Base-by-base conservation (phyloP, 2,888 invertebrate species). In the Drosophila affinis region DNA sequence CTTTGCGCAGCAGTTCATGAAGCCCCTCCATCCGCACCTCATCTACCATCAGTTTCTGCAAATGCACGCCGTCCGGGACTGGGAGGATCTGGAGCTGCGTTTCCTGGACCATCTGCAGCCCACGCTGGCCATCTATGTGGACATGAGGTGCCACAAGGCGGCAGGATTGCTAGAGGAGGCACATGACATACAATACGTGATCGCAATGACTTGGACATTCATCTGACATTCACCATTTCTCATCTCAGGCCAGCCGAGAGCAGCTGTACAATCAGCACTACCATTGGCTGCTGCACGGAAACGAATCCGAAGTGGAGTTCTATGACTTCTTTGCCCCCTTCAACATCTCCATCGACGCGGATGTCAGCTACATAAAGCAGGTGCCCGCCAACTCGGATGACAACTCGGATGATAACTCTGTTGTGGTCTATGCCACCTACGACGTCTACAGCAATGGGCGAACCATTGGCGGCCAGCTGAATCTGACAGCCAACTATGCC, bases 361-460 rank as follows among this genome's bases (percentile, higher is more conserved):
- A 92, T 67, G 76, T 92, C 9, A 89, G 81, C 7, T 91, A 87
- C 58, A 77, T 86, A 0, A 62, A 60, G 21, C 54, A 68, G 12
- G 12, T 24, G 5, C 17, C 18, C 10, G 0, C 21, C 1, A 1
- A n/a, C 0, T 10, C 52, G 32, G 17, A 21, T 0, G 62, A 46
- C 39, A 18, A 18, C 18, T 18, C 18, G n/a, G n/a, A n/a, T n/a
- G n/a, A n/a, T n/a, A 17, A 53, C 9, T 7, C 51, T 0, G 56
- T 68, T 12, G 52, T 62, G 14, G 52, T 62, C 2, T 90, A 76
- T 51, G 52, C 77, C 1, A 63, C 89, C 2, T 90, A 89, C 51
- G 92, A 92, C 79, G 87, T 92, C 9, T 92, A 91, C 61, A 92
- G 88, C 63, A 91, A 92, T 75, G 92, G 92, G 0, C 87, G 81